phyloP scores from a whole-genome alignment of 2,888 invertebrate species.

The Prenolepis imparis region DNA sequence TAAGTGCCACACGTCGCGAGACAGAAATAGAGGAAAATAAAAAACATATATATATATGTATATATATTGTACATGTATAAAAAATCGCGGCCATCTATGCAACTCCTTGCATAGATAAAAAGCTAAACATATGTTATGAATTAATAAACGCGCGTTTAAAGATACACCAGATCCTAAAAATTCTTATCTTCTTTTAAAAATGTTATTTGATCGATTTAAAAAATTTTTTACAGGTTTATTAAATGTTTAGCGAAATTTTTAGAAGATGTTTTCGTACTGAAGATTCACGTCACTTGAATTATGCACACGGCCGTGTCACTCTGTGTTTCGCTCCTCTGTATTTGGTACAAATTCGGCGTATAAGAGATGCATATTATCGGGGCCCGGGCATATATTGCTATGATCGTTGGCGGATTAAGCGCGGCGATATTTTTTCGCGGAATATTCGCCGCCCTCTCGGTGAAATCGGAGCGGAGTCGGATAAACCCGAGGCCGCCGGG shows the following conservation, averaged over 20 bases:
- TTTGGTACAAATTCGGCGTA: constrained; percentile 55
- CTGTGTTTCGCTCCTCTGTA: background rate
- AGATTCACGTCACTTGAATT: constrained; percentile 27
- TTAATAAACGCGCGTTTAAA: background rate
- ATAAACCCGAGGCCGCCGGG: constrained; percentile 69
- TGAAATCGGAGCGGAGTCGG: constrained; percentile 68
- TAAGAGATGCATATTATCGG: constrained; percentile 56
- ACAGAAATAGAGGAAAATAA: background rate
- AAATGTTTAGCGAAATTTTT: background rate
- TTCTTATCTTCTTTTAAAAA: background rate
- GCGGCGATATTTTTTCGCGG: constrained; percentile 69
- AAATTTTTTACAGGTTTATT: background rate
- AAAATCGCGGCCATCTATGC: background rate
- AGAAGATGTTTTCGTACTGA: background rate
- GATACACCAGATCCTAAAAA: background rate
- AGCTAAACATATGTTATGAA: background rate
- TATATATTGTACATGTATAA: too few species aligned
- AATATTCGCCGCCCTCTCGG: constrained; percentile 69
- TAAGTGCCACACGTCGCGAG: background rate
- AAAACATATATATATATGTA: background rate
- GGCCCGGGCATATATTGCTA: constrained; percentile 50
- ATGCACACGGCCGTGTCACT: constrained; percentile 2
- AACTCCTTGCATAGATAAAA: constrained; percentile 5
- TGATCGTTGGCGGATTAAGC: constrained; percentile 75
- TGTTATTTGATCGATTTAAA: background rate